Evolutionary conservation across 1,140 invertebrate genomes (phyloP), one percentile per base, ranked within the genome.

Genomic region (Drosophila nebulosa): DNA sequence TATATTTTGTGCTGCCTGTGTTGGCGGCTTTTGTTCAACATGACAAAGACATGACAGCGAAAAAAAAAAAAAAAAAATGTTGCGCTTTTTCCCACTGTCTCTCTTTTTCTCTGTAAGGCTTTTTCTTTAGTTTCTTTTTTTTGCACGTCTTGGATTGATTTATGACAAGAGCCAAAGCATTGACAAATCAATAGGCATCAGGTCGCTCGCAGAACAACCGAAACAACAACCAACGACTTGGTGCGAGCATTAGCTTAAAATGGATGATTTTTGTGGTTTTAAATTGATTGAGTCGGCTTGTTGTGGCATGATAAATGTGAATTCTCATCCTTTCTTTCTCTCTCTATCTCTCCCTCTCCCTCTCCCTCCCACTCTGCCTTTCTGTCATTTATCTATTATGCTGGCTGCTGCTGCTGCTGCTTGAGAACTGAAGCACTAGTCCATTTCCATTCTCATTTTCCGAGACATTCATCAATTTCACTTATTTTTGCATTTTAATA

Each of bases 41-140:
- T 85, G 81, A 85, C 81, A 85, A 86, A 86, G 81, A 85, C 81
- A 85, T 81, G 81, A 85, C 81, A 85, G 80, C 78, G 61, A 64
- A 64, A 58, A 65, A 51, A 56, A 52, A 64, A 58, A 65, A 51
- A 56, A 52, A 50, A 73, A 78, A 58, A 78, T 74, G 69, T 74
- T 73, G 63, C 51, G 78, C 78, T 72, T 70, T 78, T 81, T 18
- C 39, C 18, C 36, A 6, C 39, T 16, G 1, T 42, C 39, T 18
- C 39, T 46, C 39, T 18, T 2, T 39, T 1, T 46, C 39, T n/a
- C 39, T 78, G 81, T 85, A 86, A 86, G 78, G 78, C 74, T 86
- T 86, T 81, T 88, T 14, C 0, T 39, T 39, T 16, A 4, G 14
- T 14, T 42, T 42, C 6, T 1, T 18, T 42, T 42, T 42, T 42